These are phyloP conservation scores for Laticauda laticaudata DNA, from an alignment of 2,113 vertebrate species.

Conservation along the genomic window DNA sequence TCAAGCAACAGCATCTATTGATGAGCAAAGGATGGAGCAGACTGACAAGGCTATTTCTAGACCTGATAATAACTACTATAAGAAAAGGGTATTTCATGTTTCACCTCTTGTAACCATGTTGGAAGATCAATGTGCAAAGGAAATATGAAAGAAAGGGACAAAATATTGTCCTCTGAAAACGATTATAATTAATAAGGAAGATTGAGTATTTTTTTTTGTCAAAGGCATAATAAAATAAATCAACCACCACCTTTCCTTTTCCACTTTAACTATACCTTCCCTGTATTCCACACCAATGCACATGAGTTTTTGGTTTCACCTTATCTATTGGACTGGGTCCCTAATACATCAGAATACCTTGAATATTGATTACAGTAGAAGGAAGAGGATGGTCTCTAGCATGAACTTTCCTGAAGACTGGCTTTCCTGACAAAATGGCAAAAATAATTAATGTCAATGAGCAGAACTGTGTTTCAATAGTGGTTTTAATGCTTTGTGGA, in stretches of 20 bases:
- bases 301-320: neutral
- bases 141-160: neutral
- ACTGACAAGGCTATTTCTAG: neutral
- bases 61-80: neutral
- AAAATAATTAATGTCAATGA: constrained; percentile 58
- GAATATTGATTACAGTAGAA: constrained; percentile 77
- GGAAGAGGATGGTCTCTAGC: constrained; percentile 80
- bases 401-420: constrained; percentile 86
- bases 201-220: neutral
- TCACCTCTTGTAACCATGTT: neutral
- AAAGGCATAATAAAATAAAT: neutral
- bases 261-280: neutral
- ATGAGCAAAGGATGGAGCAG: neutral
- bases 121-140: neutral
- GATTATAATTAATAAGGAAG: neutral
- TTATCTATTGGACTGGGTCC: constrained; percentile 30
- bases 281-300: neutral
- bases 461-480: constrained; percentile 16
- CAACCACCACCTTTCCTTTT: neutral
- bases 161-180: neutral
- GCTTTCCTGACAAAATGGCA: constrained; percentile 74
- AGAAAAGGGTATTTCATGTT: neutral
- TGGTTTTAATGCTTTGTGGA: neutral
- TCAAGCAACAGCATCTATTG: neutral
- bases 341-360: constrained; percentile 73